Evolutionary conservation across 2,797 vertebrate species (phyloP), one percentile per base, ranked within the genome.

Genomic region (Stomatorhinus walkeri): DNA sequence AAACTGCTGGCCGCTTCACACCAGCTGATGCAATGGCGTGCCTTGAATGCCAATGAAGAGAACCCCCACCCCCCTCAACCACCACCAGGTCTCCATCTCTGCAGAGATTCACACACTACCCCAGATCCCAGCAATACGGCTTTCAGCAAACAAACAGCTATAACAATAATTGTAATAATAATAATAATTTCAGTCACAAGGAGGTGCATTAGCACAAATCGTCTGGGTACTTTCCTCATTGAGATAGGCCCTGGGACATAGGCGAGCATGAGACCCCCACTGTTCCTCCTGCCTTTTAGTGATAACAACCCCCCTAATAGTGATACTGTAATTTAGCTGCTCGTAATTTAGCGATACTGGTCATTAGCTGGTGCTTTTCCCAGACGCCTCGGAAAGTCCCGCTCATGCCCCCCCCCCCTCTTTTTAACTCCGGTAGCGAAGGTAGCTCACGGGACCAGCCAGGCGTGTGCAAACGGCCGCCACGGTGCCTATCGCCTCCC

Each of bases 1-100:
- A 96, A 97, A 95, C 95, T 97, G 95, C 95, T 96, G 94, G 92
- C 93, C 28, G 1, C 85, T 89, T 90, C 89, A 88, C 91, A 89
- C 93, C 94, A 94, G 94, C 94, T 95, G 94, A 95, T 92, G 93
- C 94, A 91, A 93, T 90, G 83, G n/a, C 91, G 89, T 91, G 91
- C 90, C 64, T 88, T 90, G 94, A 95, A 95, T 96, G 93, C 91
- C 92, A 95, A 96, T 95, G 94, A 96, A 93, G 91, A 1, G n/a
- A 91, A 9, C 56, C 56, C 56, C 56, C 56, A 7, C 94, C 95
- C 94, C 94, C 94, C 85, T 87, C 24, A 64, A 64, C 8, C 61
- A 64, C 22, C 61, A 90, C 43, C 90, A 89, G 92, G 89, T 91
- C 59, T 43, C 92, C 22, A 91, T 46, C 88, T 91, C 89, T 86